Percentiles rank a stretch among this genome's conserved stretches.
Evolutionary conservation across 2,888 invertebrate genomes (phyloP).

Genomic region (Drosophila algonquin): DNA sequence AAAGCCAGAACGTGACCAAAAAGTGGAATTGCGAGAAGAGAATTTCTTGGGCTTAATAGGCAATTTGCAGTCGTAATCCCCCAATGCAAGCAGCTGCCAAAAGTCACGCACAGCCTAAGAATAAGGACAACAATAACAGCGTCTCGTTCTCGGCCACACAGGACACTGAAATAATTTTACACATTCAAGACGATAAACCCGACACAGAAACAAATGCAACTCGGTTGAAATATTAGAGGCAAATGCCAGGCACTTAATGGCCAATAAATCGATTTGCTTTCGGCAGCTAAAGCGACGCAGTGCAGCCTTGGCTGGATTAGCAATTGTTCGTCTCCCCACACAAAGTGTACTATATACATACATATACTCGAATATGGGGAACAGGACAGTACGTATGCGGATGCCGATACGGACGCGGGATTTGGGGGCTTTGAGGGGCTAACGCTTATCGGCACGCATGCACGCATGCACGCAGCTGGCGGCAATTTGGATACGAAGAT

Average conservation of each 20-base stretch:
- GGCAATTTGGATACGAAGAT: conserved; percentile 76
- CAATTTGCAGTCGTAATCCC: conserved; percentile 61
- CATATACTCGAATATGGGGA: not conserved
- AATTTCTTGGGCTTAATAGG: conserved; percentile 59
- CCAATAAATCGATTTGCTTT: conserved; percentile 75
- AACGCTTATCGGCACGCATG: conserved; percentile 72
- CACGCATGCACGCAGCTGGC: conserved; percentile 75
- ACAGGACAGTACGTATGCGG: not conserved
- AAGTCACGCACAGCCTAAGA: conserved; percentile 43
- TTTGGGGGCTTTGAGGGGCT: conserved; percentile 17
- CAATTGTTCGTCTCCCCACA: conserved; percentile 2
- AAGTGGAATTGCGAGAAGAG: conserved; percentile 26
- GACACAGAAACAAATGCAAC: conserved; percentile 62
- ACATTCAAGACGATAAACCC: conserved; percentile 53
- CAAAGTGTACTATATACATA: not conserved
- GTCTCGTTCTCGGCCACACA: conserved; percentile 6
- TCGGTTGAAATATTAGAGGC: conserved; percentile 63
- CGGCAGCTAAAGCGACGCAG: conserved; percentile 32
- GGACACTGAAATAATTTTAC: conserved; percentile 70
- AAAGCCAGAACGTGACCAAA: conserved; percentile 52
- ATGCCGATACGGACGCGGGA: conserved; percentile 2
- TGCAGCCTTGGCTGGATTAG: conserved; percentile 36
- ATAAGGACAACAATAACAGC: conserved; percentile 15
- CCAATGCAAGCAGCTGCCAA: conserved; percentile 52
- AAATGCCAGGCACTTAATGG: conserved; percentile 68